Conservation (phyloP, 2,888 invertebrate genomes). For the Heliconius ismenius region DNA sequence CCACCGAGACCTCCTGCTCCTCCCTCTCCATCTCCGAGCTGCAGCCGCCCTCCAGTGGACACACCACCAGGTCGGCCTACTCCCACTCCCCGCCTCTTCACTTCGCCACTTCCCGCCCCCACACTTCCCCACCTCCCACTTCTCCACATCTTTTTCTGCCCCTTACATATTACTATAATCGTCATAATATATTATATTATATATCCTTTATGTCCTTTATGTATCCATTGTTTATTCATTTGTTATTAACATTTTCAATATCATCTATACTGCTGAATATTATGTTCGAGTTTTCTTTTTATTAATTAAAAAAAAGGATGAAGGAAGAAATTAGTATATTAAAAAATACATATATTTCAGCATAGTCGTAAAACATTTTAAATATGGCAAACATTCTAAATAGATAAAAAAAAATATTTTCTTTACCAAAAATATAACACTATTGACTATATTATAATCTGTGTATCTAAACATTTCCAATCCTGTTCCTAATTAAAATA, state of each 20-base stretch:
- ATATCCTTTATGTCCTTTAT: no score
- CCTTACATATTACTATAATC: neutral
- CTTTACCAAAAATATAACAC: neutral
- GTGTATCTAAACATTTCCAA: neutral
- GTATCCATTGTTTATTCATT: neutral
- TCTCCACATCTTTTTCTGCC: neutral
- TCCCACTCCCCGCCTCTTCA: slow-evolving; percentile 4
- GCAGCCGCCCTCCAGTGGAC: slow-evolving; percentile 59
- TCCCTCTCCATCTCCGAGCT: slow-evolving; percentile 64
- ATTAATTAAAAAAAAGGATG: no score
- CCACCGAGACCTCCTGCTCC: slow-evolving; percentile 67
- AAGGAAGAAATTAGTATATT: no score
- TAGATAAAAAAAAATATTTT: no score
- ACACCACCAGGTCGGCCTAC: slow-evolving; percentile 57
- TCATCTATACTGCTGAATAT: neutral
- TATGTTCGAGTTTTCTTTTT: neutral
- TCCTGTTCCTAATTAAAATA: neutral
- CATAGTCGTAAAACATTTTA: no score
- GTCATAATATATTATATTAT: neutral
- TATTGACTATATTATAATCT: no score
- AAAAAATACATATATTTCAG: no score
- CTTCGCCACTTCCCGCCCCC: neutral
- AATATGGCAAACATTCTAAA: no score
- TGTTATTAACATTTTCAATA: neutral
- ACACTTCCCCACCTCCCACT: neutral